A percentile compares a stretch with the other conserved stretches of the same genome.
These are phyloP conservation scores for Nibea coibor DNA, from an alignment of 2,113 vertebrate species.

Conservation along the genomic window DNA sequence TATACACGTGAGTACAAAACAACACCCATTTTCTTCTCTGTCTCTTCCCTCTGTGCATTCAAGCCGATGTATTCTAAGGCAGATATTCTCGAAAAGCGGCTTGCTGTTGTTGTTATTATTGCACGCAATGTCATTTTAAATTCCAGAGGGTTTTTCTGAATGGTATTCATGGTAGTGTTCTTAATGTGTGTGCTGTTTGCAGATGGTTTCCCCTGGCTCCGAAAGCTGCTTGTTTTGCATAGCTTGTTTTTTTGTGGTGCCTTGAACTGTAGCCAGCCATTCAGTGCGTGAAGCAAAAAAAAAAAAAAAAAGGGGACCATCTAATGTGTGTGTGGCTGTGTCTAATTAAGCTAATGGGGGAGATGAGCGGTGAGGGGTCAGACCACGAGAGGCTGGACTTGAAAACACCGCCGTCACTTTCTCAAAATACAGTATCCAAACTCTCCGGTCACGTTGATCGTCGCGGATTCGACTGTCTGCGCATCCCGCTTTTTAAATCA, in stretches of 20 bases:
- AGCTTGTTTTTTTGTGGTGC: constrained; percentile 51
- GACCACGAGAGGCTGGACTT: constrained; percentile 60
- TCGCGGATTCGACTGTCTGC: not conserved
- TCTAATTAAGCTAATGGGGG: constrained; percentile 80
- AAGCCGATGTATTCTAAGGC: not conserved
- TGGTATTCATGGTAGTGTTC: constrained; percentile 16
- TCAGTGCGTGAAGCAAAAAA: constrained; percentile 58
- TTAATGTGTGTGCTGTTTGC: constrained; percentile 47
- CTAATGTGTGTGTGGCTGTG: constrained; percentile 79
- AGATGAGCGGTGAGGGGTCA: constrained; percentile 59
- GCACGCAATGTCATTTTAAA: constrained; percentile 22
- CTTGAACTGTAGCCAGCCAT: constrained; percentile 76
- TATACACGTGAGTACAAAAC: not conserved
- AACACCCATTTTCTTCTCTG: not conserved
- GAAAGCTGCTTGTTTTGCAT: constrained; percentile 73
- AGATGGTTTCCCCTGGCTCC: constrained; percentile 56
- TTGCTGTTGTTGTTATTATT: not conserved
- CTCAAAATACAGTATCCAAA: constrained; percentile 11
- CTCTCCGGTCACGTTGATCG: constrained; percentile 5
- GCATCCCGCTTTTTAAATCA: constrained; percentile 13
- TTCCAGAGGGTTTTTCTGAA: constrained; percentile 23
- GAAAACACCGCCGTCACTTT: constrained; percentile 56
- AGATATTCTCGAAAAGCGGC: not conserved
- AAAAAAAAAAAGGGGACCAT: constrained; percentile 23
- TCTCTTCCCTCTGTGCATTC: constrained; percentile 10